These are phyloP conservation scores for Palythoa grandiflora DNA, from an alignment of 92 coral and sea anemone genomes.

Conservation along the genomic window DNA sequence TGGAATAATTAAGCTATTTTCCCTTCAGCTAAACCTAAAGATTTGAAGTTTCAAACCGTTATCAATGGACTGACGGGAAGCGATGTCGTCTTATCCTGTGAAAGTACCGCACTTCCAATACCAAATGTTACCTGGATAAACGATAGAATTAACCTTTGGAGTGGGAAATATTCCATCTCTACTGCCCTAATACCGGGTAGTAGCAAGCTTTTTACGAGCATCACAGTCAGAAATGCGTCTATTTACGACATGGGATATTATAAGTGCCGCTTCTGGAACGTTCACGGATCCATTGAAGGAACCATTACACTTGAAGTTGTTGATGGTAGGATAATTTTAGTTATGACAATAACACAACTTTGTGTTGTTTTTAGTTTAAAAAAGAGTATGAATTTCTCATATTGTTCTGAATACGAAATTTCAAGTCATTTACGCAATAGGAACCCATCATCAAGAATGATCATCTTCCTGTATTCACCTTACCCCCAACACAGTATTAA, in stretches of 20 bases:
- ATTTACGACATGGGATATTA: slow-evolving; percentile 1
- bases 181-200: neutral
- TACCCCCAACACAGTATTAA: too few relatives aligned
- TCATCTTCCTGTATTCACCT: too few relatives aligned
- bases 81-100: neutral
- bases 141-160: neutral
- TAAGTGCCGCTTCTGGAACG: neutral
- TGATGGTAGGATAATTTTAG: neutral
- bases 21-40: neutral
- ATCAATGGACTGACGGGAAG: neutral
- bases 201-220: neutral
- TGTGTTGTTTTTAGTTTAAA: too few relatives aligned
- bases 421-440: too few relatives aligned
- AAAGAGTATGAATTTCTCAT: too few relatives aligned
- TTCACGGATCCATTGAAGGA: slow-evolving; percentile 4
- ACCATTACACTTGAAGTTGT: neutral
- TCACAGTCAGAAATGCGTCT: neutral
- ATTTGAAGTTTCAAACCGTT: neutral
- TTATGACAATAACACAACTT: too few relatives aligned
- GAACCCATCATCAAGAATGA: too few relatives aligned
- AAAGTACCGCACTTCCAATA: neutral
- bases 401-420: too few relatives aligned
- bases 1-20: neutral
- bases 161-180: neutral
- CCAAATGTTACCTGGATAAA: neutral